A percentile compares a stretch with the other conserved stretches of the same genome.
These are phyloP conservation scores for Thamnophis sirtalis DNA, from an alignment of 2,113 vertebrate genomes.

Conservation along the genomic window DNA sequence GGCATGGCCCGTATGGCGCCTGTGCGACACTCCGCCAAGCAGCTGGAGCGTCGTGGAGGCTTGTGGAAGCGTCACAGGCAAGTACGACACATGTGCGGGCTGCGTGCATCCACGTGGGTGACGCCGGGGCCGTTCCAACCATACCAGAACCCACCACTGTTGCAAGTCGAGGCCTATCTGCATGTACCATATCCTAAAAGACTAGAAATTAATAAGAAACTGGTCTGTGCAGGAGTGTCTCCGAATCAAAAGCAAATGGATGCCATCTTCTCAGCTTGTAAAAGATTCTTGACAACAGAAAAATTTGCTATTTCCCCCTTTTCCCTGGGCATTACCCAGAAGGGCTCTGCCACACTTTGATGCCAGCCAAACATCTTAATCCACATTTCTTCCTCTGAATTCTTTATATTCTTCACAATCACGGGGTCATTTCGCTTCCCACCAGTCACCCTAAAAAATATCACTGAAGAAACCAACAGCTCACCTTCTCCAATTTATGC, in stretches of 20 bases:
- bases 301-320: too few species aligned
- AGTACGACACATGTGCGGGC: too few species aligned
- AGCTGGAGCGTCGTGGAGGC: too few species aligned
- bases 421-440: constrained; percentile 59
- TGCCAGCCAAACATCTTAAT: neutral
- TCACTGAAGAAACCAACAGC: constrained; percentile 32
- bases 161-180: neutral
- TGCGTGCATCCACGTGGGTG: too few species aligned
- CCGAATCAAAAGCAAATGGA: neutral
- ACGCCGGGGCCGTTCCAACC: too few species aligned
- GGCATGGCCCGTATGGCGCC: too few species aligned
- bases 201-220: neutral
- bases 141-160: too few species aligned
- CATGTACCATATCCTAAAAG: neutral
- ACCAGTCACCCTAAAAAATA: constrained; percentile 59
- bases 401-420: constrained; percentile 57
- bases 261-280: neutral
- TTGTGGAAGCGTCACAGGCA: too few species aligned
- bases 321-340: neutral
- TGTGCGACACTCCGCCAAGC: too few species aligned
- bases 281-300: neutral
- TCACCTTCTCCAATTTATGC: neutral
- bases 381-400: neutral
- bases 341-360: neutral
- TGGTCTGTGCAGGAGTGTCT: neutral